Base-by-base conservation (phyloP, 2,888 invertebrate genomes). In the Leptura quadrifasciata region DNA sequence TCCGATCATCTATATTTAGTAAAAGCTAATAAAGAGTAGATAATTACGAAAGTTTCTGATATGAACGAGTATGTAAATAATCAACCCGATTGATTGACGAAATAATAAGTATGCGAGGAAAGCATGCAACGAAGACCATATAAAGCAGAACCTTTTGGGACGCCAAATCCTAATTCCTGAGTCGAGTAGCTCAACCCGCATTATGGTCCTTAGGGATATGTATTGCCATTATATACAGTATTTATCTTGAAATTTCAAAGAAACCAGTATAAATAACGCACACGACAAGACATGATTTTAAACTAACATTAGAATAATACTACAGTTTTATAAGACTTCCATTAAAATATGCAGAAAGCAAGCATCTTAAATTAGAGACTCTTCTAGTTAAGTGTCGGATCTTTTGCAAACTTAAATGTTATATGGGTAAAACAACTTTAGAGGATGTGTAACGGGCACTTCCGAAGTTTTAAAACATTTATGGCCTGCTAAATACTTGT, bases 401-500 rank as follows among this genome's bases (percentile, higher is more conserved):
- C 10, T 17, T 63, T 63, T 17, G 39, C 15, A 63, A 63, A 20
- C 17, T 39, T 35, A 63, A 63, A 21, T 21, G 63, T 8, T 63
- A 15, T 8, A 63, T 63, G 35, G 21, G 39, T 63, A 15, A 63
- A 20, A 12, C 20, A 18, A n/a, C 39, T 17, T 63, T 20, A 20
- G 39, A 39, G 47, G 47, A n/a, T 47, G 47, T 47, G n/a, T n/a
- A 47, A n/a, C n/a, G 5, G 39, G 17, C 27, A 31, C 17, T 61
- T 39, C 5, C 31, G 27, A 39, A 39, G 17, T 20, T 20, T 39
- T 63, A 39, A 63, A 63, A 63, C 15, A 63, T 63, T 63, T 39
- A 63, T 47, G 63, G 15, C 6, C 21, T 17, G 18, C 39, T 63
- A 63, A 35, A 63, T 35, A 47, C 63, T 63, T 39, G 63, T 39